A percentile compares a stretch with the other conserved stretches of the same genome.
These are phyloP conservation scores for Melierax canorus DNA, from an alignment of 2,113 vertebrate species.

Conservation along the genomic window DNA sequence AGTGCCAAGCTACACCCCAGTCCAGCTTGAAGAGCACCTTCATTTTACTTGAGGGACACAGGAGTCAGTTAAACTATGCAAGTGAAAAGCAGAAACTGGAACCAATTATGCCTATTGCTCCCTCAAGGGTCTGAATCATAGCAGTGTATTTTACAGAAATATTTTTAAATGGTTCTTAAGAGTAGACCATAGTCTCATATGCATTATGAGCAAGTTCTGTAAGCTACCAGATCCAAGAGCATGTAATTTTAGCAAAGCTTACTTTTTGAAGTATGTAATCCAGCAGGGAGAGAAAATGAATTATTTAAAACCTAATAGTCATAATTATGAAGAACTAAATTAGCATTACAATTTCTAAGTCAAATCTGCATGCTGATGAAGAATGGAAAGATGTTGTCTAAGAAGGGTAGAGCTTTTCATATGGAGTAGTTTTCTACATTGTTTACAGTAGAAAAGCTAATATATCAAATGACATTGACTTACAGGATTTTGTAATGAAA, in stretches of 20 bases:
- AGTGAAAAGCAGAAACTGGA: slow-evolving; percentile 36
- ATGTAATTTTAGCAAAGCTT: slow-evolving; percentile 46
- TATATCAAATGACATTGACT: neutral
- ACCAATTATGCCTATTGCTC: slow-evolving; percentile 5
- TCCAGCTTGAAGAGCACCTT: slow-evolving; percentile 16
- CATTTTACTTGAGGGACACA: slow-evolving; percentile 22
- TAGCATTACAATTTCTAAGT: slow-evolving; percentile 41
- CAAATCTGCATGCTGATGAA: slow-evolving; percentile 23
- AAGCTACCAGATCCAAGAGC: slow-evolving; percentile 21
- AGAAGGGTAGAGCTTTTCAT: neutral
- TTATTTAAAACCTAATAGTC: slow-evolving; percentile 56
- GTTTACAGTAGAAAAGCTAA: neutral
- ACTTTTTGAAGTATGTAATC: slow-evolving; percentile 51
- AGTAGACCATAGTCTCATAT: neutral
- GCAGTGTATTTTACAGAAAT: slow-evolving; percentile 20
- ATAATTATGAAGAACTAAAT: slow-evolving; percentile 45
- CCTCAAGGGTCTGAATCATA: slow-evolving; percentile 10
- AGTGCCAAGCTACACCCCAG: neutral
- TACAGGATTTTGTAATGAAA: neutral
- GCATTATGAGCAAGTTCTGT: slow-evolving; percentile 28
- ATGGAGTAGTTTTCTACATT: neutral
- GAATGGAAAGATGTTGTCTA: neutral
- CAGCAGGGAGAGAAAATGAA: neutral
- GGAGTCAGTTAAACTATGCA: neutral
- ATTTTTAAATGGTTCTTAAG: neutral